phyloP scores from a whole-genome alignment of 2,888 invertebrate genomes.

The Trichogramma dendrolimi region DNA sequence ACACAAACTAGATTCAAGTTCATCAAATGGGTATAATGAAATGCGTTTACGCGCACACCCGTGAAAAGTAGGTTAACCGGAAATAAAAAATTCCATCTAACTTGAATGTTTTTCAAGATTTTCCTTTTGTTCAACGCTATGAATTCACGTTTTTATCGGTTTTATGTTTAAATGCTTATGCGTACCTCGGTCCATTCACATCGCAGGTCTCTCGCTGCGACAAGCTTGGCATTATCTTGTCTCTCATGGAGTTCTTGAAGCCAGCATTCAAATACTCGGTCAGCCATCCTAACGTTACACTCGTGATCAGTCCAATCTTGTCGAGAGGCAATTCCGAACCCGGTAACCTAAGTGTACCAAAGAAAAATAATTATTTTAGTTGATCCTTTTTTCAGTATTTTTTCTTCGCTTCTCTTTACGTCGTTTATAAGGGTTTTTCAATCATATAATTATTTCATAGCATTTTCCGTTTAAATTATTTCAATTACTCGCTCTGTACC shows the following conservation, averaged over 20 bases:
- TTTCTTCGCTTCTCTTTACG: too few species aligned
- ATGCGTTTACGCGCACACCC: too few species aligned
- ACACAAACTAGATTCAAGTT: too few species aligned
- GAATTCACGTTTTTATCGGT: slow-evolving; percentile 26
- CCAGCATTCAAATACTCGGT: slow-evolving; percentile 53
- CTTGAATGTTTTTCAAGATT: neutral
- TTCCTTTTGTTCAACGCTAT: neutral
- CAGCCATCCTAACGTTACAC: slow-evolving; percentile 56
- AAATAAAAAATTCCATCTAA: too few species aligned
- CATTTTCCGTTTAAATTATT: too few species aligned
- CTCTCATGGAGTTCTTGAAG: slow-evolving; percentile 50
- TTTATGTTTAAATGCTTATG: slow-evolving; percentile 1
- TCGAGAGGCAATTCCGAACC: slow-evolving; percentile 46
- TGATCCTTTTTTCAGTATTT: too few species aligned
- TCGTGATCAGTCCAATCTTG: slow-evolving; percentile 53
- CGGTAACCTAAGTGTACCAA: slow-evolving; percentile 25
- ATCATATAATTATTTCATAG: too few species aligned
- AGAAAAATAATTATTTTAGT: too few species aligned
- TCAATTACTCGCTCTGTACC: too few species aligned
- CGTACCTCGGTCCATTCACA: slow-evolving; percentile 53
- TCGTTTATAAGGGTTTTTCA: too few species aligned
- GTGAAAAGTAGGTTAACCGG: too few species aligned
- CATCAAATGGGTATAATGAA: too few species aligned
- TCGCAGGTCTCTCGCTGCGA: slow-evolving; percentile 52
- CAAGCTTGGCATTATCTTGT: slow-evolving; percentile 48